These are phyloP conservation scores for Leguminivora glycinivorella DNA, from an alignment of 1,140 invertebrate species.

Conservation along the genomic window DNA sequence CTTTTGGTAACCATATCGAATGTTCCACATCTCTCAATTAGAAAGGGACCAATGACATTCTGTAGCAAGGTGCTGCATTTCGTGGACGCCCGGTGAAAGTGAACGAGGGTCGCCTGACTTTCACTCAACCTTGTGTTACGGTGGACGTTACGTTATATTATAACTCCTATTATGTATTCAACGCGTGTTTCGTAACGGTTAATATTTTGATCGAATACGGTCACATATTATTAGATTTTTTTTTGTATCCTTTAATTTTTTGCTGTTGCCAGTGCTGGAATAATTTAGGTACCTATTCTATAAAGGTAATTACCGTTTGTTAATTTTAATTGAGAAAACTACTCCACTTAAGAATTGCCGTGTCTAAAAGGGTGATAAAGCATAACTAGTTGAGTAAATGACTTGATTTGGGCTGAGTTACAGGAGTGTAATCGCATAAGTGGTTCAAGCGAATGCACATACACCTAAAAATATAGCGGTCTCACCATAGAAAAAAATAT, in stretches of 20 bases:
- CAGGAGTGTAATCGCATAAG: too few relatives aligned
- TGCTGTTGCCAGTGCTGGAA: too few relatives aligned
- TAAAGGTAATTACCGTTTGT: too few relatives aligned
- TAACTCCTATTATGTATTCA: constrained; percentile 24
- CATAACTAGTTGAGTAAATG: too few relatives aligned
- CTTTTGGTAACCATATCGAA: background rate
- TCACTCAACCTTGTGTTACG: constrained; percentile 21
- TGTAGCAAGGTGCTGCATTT: background rate
- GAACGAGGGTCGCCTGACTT: background rate
- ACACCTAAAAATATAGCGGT: too few relatives aligned
- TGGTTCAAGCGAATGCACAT: too few relatives aligned
- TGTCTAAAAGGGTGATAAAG: too few relatives aligned
- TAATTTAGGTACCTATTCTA: too few relatives aligned
- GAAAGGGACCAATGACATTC: constrained; percentile 20
- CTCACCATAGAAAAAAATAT: too few relatives aligned
- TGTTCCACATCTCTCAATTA: constrained; percentile 18
- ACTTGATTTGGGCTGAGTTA: too few relatives aligned
- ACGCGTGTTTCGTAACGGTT: constrained; percentile 10
- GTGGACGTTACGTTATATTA: constrained; percentile 20
- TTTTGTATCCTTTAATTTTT: background rate
- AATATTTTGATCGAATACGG: background rate
- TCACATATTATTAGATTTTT: background rate
- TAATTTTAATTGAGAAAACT: too few relatives aligned
- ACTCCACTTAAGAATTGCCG: too few relatives aligned
- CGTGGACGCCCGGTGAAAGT: constrained; percentile 7